Evolutionary conservation across 2,888 invertebrate genomes (phyloP), one percentile per base, ranked within the genome.

Genomic region (Hemistola chrysoprasaria): DNA sequence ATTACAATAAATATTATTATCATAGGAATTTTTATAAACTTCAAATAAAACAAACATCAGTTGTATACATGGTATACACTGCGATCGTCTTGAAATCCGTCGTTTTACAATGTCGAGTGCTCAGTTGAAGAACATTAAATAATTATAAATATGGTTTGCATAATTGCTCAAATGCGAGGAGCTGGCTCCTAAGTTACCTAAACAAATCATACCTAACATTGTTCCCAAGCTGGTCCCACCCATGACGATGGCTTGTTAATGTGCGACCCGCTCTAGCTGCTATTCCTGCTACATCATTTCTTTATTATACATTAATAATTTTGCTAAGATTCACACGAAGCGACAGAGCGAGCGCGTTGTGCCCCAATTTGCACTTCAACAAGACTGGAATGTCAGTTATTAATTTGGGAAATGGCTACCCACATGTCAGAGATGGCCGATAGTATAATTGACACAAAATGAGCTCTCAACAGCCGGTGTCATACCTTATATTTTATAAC

Each of bases 171-270:
- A 49, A 47, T 40, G 74, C 65, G 50, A 65, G 76, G 75, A 78
- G 74, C 66, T 51, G 65, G 73, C 78, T 73, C 77, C 75, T 74
- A 75, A 62, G 63, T 75, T 75, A 79, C 70, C 83, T 86, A 85
- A 82, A 77, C 78, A 80, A 83, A 69, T 71, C 77, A 71, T 78
- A 84, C 77, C 82, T 88, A 87, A 84, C 72, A 82, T 89, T 88
- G 89, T 87, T 89, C 89, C 88, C 89, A 71, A 76, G 76, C 79
- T 90, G 89, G 89, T 89, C 89, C 89, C 86, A 88, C 88, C 89
- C 87, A 85, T 86, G 88, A 88, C 88, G 85, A 84, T 82, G 84
- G 82, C 84, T 81, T 82, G 83, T 75, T 68, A 81, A 80, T 61
- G 62, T 71, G 78, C 81, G 71, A 47, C 59, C 66, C 63, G 59